Evolutionary conservation across 2,797 vertebrate species (phyloP).

Genomic region (Streptopelia turtur): DNA sequence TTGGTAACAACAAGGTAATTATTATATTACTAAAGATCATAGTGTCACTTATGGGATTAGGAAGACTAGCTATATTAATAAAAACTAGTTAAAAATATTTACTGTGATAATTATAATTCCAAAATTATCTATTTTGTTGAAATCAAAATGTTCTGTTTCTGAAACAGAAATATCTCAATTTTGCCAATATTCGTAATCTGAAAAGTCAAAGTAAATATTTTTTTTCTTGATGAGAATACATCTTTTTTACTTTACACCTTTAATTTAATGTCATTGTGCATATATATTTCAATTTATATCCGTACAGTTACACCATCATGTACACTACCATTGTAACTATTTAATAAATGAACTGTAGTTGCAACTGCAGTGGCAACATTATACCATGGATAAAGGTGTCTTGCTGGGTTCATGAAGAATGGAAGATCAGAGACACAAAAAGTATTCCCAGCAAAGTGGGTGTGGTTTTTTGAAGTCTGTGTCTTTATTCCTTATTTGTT

Average conservation of each 20-base stretch:
- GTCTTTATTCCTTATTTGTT: background rate
- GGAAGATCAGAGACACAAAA: background rate
- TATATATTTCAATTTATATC: background rate
- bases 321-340: background rate
- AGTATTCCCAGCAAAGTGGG: background rate
- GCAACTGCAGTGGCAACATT: background rate
- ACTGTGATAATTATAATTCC: background rate
- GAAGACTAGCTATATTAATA: background rate
- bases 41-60: background rate
- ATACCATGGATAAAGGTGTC: background rate
- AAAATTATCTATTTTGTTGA: background rate
- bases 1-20: constrained; percentile 2
- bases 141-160: background rate
- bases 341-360: background rate
- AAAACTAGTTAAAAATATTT: background rate
- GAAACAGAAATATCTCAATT: background rate
- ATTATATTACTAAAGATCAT: background rate
- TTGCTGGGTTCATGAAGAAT: background rate
- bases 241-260: background rate
- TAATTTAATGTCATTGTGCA: background rate
- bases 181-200: background rate
- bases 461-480: background rate
- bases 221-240: background rate
- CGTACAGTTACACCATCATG: background rate
- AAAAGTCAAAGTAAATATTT: background rate